Conservation (phyloP, 2,888 invertebrate genomes). For the Itoplectis maculator region DNA sequence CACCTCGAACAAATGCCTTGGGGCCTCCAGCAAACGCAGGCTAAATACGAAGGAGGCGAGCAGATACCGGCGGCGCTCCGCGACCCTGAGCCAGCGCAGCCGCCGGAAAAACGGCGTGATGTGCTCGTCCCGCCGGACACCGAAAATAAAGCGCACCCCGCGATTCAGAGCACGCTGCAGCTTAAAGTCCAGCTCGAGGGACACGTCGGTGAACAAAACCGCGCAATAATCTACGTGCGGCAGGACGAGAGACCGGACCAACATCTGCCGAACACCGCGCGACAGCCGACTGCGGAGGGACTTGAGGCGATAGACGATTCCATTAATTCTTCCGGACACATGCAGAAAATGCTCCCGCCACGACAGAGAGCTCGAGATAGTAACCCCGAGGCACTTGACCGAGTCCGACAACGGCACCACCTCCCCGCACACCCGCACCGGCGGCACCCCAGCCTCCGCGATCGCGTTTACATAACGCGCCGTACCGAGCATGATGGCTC, state of each 20-base stretch:
- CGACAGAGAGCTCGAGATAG: neutral
- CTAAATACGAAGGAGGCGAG: neutral
- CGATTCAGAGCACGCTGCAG: slow-evolving; percentile 26
- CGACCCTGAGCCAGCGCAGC: neutral
- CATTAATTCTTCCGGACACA: neutral
- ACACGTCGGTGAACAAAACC: slow-evolving; percentile 1
- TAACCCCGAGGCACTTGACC: neutral
- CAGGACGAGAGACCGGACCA: neutral
- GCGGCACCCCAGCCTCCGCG: neutral
- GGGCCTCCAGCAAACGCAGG: neutral
- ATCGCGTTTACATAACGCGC: slow-evolving; percentile 2
- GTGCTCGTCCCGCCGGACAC: slow-evolving; percentile 2
- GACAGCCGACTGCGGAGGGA: neutral
- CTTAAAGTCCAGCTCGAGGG: slow-evolving; percentile 11
- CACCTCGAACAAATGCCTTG: neutral
- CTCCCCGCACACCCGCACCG: neutral
- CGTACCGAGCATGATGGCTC: slow-evolving; percentile 23
- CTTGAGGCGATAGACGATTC: neutral
- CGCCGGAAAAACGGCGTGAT: slow-evolving; percentile 11
- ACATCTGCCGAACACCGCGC: neutral
- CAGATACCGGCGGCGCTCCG: neutral
- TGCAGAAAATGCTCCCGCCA: neutral
- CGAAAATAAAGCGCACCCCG: slow-evolving; percentile 30
- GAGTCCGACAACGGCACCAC: neutral
- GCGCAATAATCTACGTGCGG: neutral